phyloP scores from a whole-genome alignment of 2,113 vertebrate species.

The Fregetta grallaria region DNA sequence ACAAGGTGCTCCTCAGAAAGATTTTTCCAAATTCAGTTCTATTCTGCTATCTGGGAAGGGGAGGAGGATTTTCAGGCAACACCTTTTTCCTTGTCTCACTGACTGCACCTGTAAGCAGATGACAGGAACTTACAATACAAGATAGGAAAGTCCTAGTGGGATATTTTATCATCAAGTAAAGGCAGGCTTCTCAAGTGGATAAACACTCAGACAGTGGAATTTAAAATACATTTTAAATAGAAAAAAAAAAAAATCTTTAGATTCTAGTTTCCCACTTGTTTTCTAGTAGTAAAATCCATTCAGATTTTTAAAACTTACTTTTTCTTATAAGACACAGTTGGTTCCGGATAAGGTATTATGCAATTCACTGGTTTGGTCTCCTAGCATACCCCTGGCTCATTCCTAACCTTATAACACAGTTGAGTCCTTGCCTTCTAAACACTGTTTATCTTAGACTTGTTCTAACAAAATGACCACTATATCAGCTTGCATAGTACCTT shows the following conservation, averaged over 20 bases:
- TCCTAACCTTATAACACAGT: background rate
- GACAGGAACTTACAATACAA: background rate
- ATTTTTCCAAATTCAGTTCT: background rate
- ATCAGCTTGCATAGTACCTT: background rate
- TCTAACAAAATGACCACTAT: background rate
- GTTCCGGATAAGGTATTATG: background rate
- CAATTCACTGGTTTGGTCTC: background rate
- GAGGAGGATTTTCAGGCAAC: background rate
- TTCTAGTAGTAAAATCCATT: background rate
- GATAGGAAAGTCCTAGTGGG: background rate
- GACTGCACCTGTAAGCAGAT: background rate
- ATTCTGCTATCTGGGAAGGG: background rate
- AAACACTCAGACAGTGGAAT: background rate
- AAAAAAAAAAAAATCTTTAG: background rate
- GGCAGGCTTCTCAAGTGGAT: background rate
- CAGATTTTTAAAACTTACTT: background rate
- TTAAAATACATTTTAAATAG: background rate
- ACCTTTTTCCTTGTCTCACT: background rate
- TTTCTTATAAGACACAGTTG: background rate
- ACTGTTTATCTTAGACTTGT: background rate
- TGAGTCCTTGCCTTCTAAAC: background rate
- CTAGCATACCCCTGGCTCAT: fast-evolving
- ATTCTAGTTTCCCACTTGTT: background rate
- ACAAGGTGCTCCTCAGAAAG: background rate
- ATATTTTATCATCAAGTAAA: background rate